Evolutionary conservation across 2,797 vertebrate genomes (phyloP), one percentile per base, ranked within the genome.

Genomic region (Danio albolineatus): DNA sequence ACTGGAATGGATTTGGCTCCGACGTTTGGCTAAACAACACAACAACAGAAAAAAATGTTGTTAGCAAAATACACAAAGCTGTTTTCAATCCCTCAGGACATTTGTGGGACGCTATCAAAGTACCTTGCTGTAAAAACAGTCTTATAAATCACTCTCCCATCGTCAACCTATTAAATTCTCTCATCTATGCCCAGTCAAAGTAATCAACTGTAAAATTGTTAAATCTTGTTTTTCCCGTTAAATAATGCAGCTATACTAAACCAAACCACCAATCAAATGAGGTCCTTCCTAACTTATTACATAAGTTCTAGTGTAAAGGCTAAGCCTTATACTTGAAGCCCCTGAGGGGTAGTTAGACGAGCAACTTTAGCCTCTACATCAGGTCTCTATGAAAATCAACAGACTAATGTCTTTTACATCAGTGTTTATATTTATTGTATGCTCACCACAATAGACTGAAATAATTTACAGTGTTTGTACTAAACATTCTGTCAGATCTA

Each of bases 1-100:
- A 93, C 82, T 0, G 92, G 95, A 90, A 94, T 87, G 84, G 92
- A 94, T 91, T 96, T 96, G 91, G 95, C 94, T 92, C 93, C 94
- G 84, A 90, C 88, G 87, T 95, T 95, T 89, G 94, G 94, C 95
- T 96, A 89, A 21, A 61, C 44, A 70, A 79, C 73, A 87, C 87
- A 65, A 88, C 19, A 82, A 76, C 82, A 74, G 85, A 62, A 76
- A 61, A 39, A 72, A 9, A 4, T 51, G 17, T 57, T 41, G 3
- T 19, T 19, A 51, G 10, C 73, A 7, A 49, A 48, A 38, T 17
- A 49, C 2, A 72, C 48, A 54, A 70, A 54, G 51, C 9, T 10
- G 12, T 51, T 62, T 62, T 19, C 46, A 62, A 39, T 49, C 28
- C 36, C n/a, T 51, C 28, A 51, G 0, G n/a, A 13, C 8, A 41